A percentile compares a stretch with the other conserved stretches of the same genome.
Conservation (phyloP, 2,888 invertebrate genomes). For the Blera fallax region DNA sequence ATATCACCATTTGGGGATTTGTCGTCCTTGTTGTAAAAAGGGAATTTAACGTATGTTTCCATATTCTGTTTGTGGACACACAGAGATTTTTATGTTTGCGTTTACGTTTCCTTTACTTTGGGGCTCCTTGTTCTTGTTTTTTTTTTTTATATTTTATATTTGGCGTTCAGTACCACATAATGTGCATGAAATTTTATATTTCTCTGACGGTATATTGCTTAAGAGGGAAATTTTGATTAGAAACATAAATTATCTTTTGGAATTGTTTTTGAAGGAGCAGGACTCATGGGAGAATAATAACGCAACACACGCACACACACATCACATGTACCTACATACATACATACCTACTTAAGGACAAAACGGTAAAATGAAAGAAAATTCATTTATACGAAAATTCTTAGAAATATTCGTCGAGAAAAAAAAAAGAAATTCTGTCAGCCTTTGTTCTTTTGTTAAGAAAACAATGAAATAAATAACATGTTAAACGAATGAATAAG, state of each 20-base stretch:
- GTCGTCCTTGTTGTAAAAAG: background rate
- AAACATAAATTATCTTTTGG: constrained; percentile 42
- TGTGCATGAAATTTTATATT: constrained; percentile 18
- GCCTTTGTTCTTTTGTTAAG: constrained; percentile 6
- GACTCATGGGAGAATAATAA: background rate
- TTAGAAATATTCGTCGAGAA: background rate
- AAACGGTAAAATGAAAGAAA: background rate
- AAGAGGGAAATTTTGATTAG: constrained; percentile 56
- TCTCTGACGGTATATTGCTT: constrained; percentile 14
- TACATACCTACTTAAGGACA: background rate
- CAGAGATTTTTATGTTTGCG: constrained; percentile 23
- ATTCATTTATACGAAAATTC: constrained; percentile 49
- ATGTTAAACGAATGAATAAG: constrained; percentile 4
- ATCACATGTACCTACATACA: too few relatives aligned
- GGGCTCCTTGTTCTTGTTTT: background rate
- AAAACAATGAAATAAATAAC: constrained; percentile 18
- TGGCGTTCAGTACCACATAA: background rate
- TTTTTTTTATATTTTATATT: background rate
- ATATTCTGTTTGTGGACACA: constrained; percentile 54
- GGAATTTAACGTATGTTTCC: constrained; percentile 31
- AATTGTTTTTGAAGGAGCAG: constrained; percentile 20
- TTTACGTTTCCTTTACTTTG: constrained; percentile 3
- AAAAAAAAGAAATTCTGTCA: background rate
- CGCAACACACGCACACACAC: background rate
- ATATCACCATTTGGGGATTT: constrained; percentile 62